Evolutionary conservation across 2,888 invertebrate species (phyloP), one percentile per base, ranked within the genome.

Genomic region (Hydropsyche betteni): DNA sequence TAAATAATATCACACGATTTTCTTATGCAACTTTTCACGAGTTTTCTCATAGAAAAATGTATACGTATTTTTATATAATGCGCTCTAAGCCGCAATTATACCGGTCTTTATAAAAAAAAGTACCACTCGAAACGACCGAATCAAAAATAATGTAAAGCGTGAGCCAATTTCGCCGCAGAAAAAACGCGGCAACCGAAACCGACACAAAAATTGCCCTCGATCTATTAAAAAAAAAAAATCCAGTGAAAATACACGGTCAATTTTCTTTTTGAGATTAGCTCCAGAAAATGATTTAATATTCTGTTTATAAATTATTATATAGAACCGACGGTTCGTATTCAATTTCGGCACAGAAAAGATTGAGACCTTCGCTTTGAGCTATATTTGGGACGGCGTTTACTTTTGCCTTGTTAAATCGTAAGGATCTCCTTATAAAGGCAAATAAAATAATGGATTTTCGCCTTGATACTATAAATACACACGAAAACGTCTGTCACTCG

Each of bases 351-450:
- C 44, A 8, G 10, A 44, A 44, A n/a, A 55, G n/a, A 64, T 64
- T 7, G 34, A 64, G 64, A 36, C 64, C 64, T 64, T 64, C 64
- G 61, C 16, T 6, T 33, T 24, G 6, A 33, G 34, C 64, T 64
- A 64, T 64, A 64, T 64, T 64, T 64, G 64, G 64, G 64, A 64
- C 10, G 34, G 36, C 36, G 36, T 34, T 33, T 34, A 64, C 61
- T 64, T 64, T 64, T n/a, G 36, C 44, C 44, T 44, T 44, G 44
- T 64, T 16, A 16, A 55, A 16, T 33, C 36, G 5, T 36, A 12
- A 34, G 34, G 58, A 64, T 64, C 36, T 34, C 64, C 64, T 64
- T 64, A 36, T 64, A 64, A 8, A 34, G 64, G 36, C 8, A 64
- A 36, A 64, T 64, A 64, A 64, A 36, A 64, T 36, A 34, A 33